phyloP scores from a whole-genome alignment of 35 echinoderm and acorn worm genomes.

The Heliocidaris tuberculata region DNA sequence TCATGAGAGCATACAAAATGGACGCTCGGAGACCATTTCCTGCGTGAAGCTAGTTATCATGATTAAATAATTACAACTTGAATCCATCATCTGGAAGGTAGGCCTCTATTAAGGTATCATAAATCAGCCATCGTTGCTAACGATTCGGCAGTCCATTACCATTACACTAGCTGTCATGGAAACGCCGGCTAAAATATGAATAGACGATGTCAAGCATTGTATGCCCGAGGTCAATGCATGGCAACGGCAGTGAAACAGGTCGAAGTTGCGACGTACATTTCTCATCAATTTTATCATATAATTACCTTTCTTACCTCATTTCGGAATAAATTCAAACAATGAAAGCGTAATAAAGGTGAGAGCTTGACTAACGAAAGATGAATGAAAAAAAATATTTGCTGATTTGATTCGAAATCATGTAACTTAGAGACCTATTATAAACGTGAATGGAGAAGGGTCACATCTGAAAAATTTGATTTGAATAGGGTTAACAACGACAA shows the following conservation, averaged over 20 bases:
- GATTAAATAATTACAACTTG: constrained; percentile 10
- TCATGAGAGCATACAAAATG: neutral
- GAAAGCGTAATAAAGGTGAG: no score
- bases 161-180: neutral
- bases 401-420: no score
- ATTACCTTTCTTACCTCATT: no score
- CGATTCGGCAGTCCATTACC: neutral
- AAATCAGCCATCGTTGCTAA: neutral
- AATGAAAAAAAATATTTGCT: no score
- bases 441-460: no score
- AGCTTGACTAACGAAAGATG: no score
- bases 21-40: neutral
- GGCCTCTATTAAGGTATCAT: neutral
- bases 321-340: no score
- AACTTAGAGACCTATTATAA: no score
- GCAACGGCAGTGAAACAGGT: neutral
- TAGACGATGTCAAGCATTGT: neutral
- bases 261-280: neutral
- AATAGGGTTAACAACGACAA: no score
- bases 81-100: neutral
- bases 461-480: no score
- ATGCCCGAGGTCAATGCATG: neutral
- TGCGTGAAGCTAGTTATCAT: neutral
- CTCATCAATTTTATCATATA: no score
- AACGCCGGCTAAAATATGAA: neutral